phyloP scores from a whole-genome alignment of 30 jellyfish, hydroid and myxozoan species.

The Turritopsis rubra region DNA sequence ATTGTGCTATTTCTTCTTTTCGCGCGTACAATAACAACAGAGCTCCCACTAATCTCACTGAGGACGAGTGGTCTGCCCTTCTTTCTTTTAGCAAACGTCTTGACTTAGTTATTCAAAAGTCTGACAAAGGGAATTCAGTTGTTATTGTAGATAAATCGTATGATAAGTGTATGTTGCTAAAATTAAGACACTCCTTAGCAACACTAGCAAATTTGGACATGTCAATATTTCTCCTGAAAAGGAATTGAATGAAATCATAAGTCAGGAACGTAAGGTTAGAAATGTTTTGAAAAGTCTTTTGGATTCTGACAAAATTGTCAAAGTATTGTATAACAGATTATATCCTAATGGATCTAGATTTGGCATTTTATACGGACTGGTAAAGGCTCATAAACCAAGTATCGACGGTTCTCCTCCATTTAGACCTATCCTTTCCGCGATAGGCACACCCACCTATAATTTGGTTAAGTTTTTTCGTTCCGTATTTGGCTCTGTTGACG shows the following conservation, averaged over 20 bases:
- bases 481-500: too few species aligned
- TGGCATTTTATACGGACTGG: neutral
- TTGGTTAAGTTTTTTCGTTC: neutral
- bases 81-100: neutral
- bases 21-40: neutral
- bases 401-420: neutral
- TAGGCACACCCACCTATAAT: neutral
- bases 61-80: slow-evolving; percentile 1
- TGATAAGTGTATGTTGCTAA: neutral
- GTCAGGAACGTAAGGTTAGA: neutral
- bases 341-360: neutral
- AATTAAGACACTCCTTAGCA: neutral
- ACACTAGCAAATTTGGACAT: neutral
- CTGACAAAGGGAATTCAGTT: too few species aligned
- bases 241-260: neutral
- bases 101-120: neutral
- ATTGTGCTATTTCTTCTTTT: slow-evolving; percentile 8
- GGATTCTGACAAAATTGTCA: neutral
- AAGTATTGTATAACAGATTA: neutral
- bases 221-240: neutral
- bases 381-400: neutral
- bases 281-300: neutral
- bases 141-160: too few species aligned
- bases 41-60: neutral
- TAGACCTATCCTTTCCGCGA: neutral